These are phyloP conservation scores for Struthidea cinerea DNA, from an alignment of 2,113 vertebrate genomes.

Conservation along the genomic window DNA sequence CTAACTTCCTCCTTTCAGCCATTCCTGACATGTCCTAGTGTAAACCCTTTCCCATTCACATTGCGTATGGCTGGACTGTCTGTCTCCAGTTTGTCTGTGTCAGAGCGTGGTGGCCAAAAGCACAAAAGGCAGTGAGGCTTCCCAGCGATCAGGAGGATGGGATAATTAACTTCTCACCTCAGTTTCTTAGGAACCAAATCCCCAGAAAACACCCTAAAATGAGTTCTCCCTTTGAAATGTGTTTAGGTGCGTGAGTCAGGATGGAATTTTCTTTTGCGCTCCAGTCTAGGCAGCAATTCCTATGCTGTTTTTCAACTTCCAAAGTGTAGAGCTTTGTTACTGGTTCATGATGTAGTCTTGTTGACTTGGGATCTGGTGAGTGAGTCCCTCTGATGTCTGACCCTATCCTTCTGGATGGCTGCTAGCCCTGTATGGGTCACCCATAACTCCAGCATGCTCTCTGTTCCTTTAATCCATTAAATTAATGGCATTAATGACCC, in stretches of 20 bases:
- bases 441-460: background rate
- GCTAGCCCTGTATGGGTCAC: background rate
- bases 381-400: background rate
- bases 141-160: rapidly evolving
- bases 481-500: background rate
- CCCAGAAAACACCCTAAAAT: background rate
- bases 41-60: background rate
- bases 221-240: background rate
- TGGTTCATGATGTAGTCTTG: background rate
- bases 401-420: background rate
- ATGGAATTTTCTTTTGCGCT: background rate
- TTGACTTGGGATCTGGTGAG: background rate
- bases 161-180: background rate
- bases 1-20: background rate
- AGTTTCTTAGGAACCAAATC: background rate
- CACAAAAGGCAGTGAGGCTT: background rate
- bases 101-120: background rate
- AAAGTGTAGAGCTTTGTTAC: background rate
- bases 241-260: rapidly evolving
- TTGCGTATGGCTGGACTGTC: background rate
- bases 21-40: background rate
- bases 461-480: background rate
- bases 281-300: background rate
- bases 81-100: background rate
- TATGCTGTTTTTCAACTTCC: background rate